These are phyloP conservation scores for Struthidea cinerea DNA, from an alignment of 2,113 vertebrate genomes.

Conservation along the genomic window DNA sequence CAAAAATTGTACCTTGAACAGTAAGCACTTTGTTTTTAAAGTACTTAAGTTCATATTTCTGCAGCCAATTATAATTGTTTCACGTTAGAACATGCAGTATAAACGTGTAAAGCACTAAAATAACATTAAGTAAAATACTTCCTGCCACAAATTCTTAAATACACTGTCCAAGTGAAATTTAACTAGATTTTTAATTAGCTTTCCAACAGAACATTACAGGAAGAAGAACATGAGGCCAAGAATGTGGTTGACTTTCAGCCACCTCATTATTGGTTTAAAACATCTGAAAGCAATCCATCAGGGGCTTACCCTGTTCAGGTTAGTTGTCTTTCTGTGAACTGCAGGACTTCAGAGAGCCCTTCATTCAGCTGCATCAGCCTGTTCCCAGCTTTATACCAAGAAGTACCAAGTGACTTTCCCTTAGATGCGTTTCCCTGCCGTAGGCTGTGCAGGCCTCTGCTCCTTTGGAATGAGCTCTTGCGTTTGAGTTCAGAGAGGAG, in stretches of 20 bases:
- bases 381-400: not conserved
- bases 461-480: not conserved
- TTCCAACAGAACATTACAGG: not conserved
- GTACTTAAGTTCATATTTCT: not conserved
- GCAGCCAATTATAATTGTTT: not conserved
- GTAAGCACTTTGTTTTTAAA: not conserved
- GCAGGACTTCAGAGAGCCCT: not conserved
- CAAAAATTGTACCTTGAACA: not conserved
- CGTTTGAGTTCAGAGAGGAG: not conserved
- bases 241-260: not conserved
- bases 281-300: not conserved
- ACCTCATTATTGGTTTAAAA: not conserved
- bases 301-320: not conserved
- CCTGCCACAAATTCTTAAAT: conserved; percentile 6
- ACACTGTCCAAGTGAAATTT: not conserved
- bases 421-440: not conserved
- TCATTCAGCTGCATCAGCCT: not conserved
- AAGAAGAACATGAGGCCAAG: not conserved
- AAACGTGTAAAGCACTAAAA: not conserved
- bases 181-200: not conserved
- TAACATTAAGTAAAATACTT: conserved; percentile 17
- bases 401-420: not conserved
- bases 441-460: not conserved
- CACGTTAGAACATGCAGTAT: not conserved
- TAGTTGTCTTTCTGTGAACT: not conserved